Base-by-base conservation (phyloP, 2,797 vertebrate species). In the Acanthurus lineatus region DNA sequence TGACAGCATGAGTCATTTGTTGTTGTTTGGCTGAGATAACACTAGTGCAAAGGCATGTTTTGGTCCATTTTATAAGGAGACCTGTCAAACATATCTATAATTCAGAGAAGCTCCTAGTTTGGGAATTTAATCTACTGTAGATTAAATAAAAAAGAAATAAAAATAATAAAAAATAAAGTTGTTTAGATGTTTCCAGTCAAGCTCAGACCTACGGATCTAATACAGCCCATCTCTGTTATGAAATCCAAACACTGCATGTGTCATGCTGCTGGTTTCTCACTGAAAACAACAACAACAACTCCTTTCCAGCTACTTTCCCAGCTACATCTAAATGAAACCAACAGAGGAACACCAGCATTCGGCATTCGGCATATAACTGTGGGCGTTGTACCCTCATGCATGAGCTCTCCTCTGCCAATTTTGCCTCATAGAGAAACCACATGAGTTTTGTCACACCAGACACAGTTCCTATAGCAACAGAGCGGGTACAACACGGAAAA, bases 391-490 rank as follows among this genome's bases (percentile, higher is more conserved):
- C 87, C 89, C 72, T 79, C 71, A 38, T 77, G 80, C 69, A 68
- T 48, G 64, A 88, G 79, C 84, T 79, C 72, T 81, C 70, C 62
- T 78, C 71, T 7, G 71, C 70, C 85, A 82, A 69, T 81, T 57
- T 82, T 77, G 69, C 82, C 73, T 84, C 11, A 57, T 66, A 72
- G 75, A 76, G 77, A 85, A 87, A 89, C 81, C 80, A 69, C 90
- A 91, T 67, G 62, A 89, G 91, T 90, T 86, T 89, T 90, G 82
- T 90, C 89, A 82, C 82, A 87, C 80, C 49, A 86, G 82, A 73
- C 81, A 77, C 83, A 25, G 93, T 94, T 91, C 76, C 92, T 86
- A 93, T 93, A 83, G 92, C 88, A 93, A 94, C 92, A 75, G 91
- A 85, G 88, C 87, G 68, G 69, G 69, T 83, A 81, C 79, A 85